A percentile compares a stretch with the other conserved stretches of the same genome.
Evolutionary conservation across 2,797 vertebrate species (phyloP).

Genomic region (Sebastes nivosus): DNA sequence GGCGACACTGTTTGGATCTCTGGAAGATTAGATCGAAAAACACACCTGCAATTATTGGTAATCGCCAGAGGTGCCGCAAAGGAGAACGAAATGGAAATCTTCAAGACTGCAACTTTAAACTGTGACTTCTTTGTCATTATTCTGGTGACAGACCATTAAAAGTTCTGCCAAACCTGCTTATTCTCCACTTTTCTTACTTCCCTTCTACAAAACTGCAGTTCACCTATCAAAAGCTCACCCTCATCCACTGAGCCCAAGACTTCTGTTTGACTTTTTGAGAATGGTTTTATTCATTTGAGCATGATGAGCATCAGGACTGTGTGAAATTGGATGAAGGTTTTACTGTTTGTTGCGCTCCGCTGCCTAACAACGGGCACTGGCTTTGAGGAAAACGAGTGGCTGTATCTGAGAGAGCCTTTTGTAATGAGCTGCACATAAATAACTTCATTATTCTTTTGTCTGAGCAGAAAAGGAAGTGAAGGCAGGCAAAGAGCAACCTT

Average conservation of each 20-base stretch:
- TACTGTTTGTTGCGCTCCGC: background rate
- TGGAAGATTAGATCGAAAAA: fast-evolving
- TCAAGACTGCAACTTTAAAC: background rate
- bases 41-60: background rate
- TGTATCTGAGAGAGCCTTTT: conserved; percentile 47
- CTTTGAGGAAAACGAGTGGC: background rate
- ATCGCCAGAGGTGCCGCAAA: background rate
- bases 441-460: conserved; percentile 63
- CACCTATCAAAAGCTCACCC: background rate
- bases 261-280: conserved; percentile 8
- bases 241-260: background rate
- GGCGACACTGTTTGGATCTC: too few species aligned
- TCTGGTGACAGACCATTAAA: background rate
- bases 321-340: conserved; percentile 30
- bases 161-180: background rate
- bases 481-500: conserved; percentile 50
- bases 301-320: conserved; percentile 6
- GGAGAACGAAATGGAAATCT: background rate
- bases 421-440: conserved; percentile 61
- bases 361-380: background rate
- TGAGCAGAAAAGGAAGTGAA: conserved; percentile 31
- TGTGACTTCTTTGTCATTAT: background rate
- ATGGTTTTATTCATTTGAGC: conserved; percentile 17
- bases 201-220: background rate
- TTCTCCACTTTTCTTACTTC: background rate